Evolutionary conservation across 2,113 vertebrate species (phyloP).

Genomic region (Setophaga kirtlandii): DNA sequence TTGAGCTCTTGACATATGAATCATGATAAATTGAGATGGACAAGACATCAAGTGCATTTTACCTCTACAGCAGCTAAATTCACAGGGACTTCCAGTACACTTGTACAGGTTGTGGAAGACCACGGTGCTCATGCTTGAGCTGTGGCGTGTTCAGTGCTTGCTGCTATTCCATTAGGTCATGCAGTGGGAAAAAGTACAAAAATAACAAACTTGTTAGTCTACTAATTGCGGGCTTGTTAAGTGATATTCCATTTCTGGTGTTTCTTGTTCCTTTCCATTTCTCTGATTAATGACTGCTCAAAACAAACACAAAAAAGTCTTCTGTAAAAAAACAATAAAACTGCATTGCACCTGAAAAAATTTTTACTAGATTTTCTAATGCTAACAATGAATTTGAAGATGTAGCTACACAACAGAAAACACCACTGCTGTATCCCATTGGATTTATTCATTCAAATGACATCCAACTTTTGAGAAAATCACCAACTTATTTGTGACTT

Average conservation of each 20-base stretch:
- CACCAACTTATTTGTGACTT: neutral
- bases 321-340: neutral
- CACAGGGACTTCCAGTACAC: conserved; percentile 54
- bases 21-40: conserved; percentile 74
- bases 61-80: conserved; percentile 68
- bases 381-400: neutral
- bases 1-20: conserved; percentile 29
- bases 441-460: neutral
- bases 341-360: neutral
- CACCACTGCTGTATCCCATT: neutral
- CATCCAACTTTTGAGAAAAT: neutral
- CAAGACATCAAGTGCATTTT: conserved; percentile 75
- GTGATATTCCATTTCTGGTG: conserved; percentile 66
- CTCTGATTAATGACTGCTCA: conserved; percentile 62
- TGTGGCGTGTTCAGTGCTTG: neutral
- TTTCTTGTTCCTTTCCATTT: neutral
- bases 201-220: conserved; percentile 72
- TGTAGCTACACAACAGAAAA: neutral
- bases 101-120: neutral
- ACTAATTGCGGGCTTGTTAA: conserved; percentile 74
- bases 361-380: neutral
- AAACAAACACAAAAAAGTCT: conserved; percentile 8
- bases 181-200: conserved; percentile 73
- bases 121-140: conserved; percentile 36
- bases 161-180: conserved; percentile 66